Base-by-base conservation (phyloP, 2,113 vertebrate species). In the Callospermophilus lateralis region DNA sequence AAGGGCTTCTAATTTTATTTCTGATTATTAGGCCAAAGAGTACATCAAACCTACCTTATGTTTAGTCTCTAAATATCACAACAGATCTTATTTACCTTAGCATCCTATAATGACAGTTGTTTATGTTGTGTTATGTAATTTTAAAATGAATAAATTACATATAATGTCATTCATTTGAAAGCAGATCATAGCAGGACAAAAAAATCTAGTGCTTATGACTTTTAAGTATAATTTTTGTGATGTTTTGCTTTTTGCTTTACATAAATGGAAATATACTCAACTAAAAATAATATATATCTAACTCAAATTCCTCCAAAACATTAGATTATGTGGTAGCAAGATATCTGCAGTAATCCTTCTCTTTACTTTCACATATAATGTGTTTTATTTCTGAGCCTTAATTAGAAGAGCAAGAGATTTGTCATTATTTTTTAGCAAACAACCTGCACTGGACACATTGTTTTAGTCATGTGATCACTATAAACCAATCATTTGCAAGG, bases 1-100 rank as follows among this genome's bases (percentile, higher is more conserved):
- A 32, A 68, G 17, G 45, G 24, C 4, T 91, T 93, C 79, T 96
- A 86, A 95, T 93, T 93, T 85, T 91, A 94, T 96, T 96, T 97
- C 12, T 19, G 10, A 93, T 20, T 68, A 42, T 96, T 61, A 90
- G 9, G 10, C 17, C 39, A 89, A 83, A 92, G 67, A 78, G 0
- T 39, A 22, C 81, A 63, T 86, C 6, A 61, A 77, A 67, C 8
- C 45, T 79, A 22, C 30, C 26, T 89, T 48, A 48, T 58, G 11
- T 61, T 86, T 86, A 93, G 30, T 58, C 26, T 68, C 65, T 45
- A 93, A 96, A 87, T 61, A 89, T 61, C n/a, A 32, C 22, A 90
- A 20, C 5, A 90, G 37, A 90, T 61, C 32, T 78, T 24, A 81
- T 83, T 79, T 83, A 90, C 51, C 39, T 67, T 68, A 45, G 87